Evolutionary conservation across 1,140 invertebrate genomes (phyloP), one percentile per base, ranked within the genome.

Genomic region (Cotesia chilonis): DNA sequence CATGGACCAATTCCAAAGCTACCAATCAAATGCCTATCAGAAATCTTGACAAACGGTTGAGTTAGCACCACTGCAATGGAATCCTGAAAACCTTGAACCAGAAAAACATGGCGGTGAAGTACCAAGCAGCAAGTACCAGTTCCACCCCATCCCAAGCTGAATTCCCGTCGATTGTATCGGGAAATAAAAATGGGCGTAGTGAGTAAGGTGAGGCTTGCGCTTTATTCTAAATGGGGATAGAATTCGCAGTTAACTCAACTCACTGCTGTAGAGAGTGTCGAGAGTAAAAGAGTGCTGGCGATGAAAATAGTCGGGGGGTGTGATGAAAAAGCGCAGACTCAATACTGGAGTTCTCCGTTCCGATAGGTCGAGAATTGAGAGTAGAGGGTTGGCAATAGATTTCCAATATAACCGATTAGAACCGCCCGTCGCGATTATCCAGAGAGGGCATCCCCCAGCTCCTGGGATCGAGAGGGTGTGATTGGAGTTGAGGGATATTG

Each of bases 331-430:
- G 86, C 85, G 85, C 85, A 87, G 84, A 87, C 86, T 87, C 86
- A 86, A 87, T 87, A 87, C 84, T 82, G 83, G 84, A 80, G 85
- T 85, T 84, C 83, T 77, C 87, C 83, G 79, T 84, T 85, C 85
- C 86, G 86, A 87, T 87, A 87, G 86, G 86, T 85, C 84, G 86
- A 84, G 81, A 83, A 85, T 87, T 84, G 85, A 87, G 84, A 84
- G 28, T 80, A 77, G 78, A 86, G 84, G 83, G 85, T 84, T 84
- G 84, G 85, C 84, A 87, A 87, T 87, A 87, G 85, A 87, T 87
- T 87, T 87, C 85, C 86, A 87, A 87, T 87, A 68, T 73, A 72
- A 74, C 75, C 74, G 61, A 20, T 28, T 47, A 47, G 41, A 57
- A 14, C 65, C 51, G 54, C 55, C 69, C 73, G 64, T 72, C 17